Evolutionary conservation across 2,113 vertebrate genomes (phyloP), one percentile per base, ranked within the genome.

Genomic region (Gorsachius goisagi): DNA sequence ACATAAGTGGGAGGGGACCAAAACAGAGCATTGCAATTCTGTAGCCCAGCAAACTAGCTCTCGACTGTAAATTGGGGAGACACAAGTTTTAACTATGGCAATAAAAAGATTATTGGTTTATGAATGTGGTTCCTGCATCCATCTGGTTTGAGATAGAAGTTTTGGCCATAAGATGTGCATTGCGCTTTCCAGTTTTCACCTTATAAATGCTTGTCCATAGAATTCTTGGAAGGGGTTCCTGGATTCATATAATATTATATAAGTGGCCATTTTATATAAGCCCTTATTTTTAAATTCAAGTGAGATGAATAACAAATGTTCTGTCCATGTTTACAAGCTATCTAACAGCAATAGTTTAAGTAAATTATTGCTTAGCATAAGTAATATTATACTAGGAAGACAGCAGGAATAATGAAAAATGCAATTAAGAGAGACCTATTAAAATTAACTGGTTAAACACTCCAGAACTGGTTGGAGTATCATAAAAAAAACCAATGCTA

Each of bases 161-260:
- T 89, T 90, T 87, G 41, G 39, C 89, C 90, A 26, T 49, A 75
- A 88, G 74, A 77, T 9, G 4, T 69, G 71, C 55, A 90, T 93
- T 93, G 69, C 75, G 52, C 32, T 89, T 77, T 80, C 71, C 63
- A 85, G 39, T 52, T 95, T 95, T 85, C 45, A 79, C 77, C 37
- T 93, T 92, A 87, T 92, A 95, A 97, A 95, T 88, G 18, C 88
- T 94, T 93, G 50, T 91, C 49, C 35, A 47, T 41, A 39, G 33
- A 87, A 7, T 53, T 77, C 53, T 80, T 92, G 93, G 89, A 95
- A 68, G 68, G 93, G 23, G 8, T 53, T 96, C n/a, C 35, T 94
- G 63, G 63, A 85, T 71, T 78, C 27, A 47, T 86, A 28, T 86
- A 47, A 41, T 64, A 47, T 22, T 73, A 35, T 77, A 62, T 33